Evolutionary conservation across 2,797 vertebrate species (phyloP).

Genomic region (Pangasius larnaudii): DNA sequence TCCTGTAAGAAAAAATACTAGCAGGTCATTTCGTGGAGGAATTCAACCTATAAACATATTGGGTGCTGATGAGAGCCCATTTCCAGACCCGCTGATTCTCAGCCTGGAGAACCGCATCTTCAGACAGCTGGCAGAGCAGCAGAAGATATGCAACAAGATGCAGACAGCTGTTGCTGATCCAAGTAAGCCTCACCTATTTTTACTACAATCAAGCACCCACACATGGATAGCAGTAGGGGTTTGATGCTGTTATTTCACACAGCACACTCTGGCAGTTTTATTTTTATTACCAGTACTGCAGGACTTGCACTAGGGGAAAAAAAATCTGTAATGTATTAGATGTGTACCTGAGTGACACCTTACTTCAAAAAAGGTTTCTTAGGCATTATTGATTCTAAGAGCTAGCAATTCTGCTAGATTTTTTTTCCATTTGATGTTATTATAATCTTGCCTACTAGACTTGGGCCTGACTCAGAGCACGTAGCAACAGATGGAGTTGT

Average conservation of each 20-base stretch:
- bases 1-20: conserved; percentile 47
- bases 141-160: conserved; percentile 61
- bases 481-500: conserved; percentile 41
- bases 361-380: background rate
- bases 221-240: background rate
- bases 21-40: conserved; percentile 34
- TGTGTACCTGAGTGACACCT: background rate
- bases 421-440: conserved; percentile 2
- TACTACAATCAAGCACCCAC: background rate
- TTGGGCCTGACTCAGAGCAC: conserved; percentile 56
- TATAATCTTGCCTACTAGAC: conserved; percentile 35
- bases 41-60: conserved; percentile 53
- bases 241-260: conserved; percentile 7
- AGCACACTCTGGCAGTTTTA: background rate
- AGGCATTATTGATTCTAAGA: background rate
- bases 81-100: conserved; percentile 64
- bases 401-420: background rate
- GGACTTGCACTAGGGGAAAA: no score
- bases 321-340: background rate
- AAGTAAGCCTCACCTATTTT: conserved; percentile 67
- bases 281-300: background rate
- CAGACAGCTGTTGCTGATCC: conserved; percentile 70
- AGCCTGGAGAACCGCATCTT: conserved; percentile 68
- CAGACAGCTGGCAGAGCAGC: conserved; percentile 61
- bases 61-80: conserved; percentile 54